Conservation (phyloP, 2,797 vertebrate species). For the Alca torda region DNA sequence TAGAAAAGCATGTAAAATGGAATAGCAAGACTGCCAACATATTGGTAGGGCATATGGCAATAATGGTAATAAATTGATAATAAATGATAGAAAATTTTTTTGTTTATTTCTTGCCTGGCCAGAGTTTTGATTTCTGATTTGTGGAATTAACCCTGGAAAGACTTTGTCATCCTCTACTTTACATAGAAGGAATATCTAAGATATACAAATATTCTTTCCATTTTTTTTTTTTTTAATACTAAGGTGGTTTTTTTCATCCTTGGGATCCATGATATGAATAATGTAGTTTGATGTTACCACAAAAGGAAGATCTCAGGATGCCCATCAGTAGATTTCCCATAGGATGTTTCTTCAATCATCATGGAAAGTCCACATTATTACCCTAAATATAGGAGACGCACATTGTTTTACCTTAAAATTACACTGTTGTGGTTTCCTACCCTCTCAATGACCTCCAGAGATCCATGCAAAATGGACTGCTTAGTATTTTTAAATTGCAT, state of each 20-base stretch:
- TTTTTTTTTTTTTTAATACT: background rate
- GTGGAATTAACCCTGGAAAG: background rate
- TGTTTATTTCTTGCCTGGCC: background rate
- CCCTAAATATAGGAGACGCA: background rate
- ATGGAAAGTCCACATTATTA: background rate
- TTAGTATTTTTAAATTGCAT: background rate
- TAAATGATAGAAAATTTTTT: background rate
- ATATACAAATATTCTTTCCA: background rate
- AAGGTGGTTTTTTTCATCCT: fast-evolving
- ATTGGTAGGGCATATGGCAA: background rate
- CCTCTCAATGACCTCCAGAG: background rate
- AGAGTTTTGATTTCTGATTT: background rate
- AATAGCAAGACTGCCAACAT: background rate
- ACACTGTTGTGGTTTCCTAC: background rate
- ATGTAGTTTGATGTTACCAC: background rate
- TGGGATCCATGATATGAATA: background rate
- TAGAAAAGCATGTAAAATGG: background rate
- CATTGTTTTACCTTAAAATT: background rate
- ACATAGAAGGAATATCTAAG: background rate
- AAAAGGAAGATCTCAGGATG: background rate
- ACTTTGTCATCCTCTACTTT: background rate
- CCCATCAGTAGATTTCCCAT: background rate
- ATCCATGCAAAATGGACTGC: background rate
- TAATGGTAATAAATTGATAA: background rate
- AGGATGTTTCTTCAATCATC: background rate